Conservation (phyloP, 2,797 vertebrate species). For the Phylloscopus collybita region DNA sequence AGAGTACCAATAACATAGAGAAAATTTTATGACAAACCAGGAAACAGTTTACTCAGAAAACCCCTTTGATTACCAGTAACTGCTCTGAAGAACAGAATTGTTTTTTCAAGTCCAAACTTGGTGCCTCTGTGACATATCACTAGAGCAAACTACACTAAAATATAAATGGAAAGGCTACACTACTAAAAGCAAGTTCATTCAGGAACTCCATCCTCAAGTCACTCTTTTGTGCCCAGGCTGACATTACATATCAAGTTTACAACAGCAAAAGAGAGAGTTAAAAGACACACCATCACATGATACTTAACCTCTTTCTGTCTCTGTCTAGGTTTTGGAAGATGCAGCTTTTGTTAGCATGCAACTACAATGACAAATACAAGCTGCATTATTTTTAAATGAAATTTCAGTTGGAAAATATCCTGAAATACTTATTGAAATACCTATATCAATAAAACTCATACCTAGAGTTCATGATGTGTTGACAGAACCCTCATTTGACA, state of each 20-base stretch:
- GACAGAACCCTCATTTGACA: neutral
- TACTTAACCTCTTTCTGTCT: neutral
- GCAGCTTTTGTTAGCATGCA: neutral
- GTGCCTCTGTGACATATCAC: neutral
- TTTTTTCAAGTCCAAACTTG: neutral
- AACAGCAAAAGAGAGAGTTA: conserved; percentile 10
- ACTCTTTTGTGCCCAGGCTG: conserved; percentile 19
- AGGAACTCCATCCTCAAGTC: neutral
- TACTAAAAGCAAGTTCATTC: neutral
- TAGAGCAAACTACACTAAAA: conserved; percentile 8
- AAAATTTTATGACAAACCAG: neutral
- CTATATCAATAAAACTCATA: neutral
- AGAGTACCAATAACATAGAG: neutral
- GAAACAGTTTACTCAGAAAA: neutral
- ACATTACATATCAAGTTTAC: conserved; percentile 47
- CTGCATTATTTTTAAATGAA: neutral
- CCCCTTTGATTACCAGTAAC: neutral
- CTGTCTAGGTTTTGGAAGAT: neutral
- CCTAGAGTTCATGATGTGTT: neutral
- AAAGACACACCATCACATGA: neutral
- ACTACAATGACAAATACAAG: neutral
- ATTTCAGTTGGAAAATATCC: neutral
- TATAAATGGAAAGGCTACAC: conserved; percentile 37
- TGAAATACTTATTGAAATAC: neutral
- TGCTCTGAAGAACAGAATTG: neutral